Evolutionary conservation across 1,140 invertebrate genomes (phyloP), one percentile per base, ranked within the genome.

Genomic region (Tetramorium alpestre): DNA sequence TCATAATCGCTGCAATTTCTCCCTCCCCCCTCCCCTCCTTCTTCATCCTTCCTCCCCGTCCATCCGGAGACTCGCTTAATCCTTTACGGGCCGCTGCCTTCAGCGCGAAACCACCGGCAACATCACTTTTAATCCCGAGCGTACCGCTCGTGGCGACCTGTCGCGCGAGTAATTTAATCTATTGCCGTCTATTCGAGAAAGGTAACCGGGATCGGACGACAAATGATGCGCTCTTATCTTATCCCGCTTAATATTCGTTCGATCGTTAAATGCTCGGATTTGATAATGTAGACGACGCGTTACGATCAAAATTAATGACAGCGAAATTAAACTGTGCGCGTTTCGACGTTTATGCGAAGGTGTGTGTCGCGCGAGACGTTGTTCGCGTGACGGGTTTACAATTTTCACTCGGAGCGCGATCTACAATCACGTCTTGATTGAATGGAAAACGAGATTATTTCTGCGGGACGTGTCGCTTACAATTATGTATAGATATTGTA

Each of bases 1-100:
- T 62, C 80, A 54, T 72, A 73, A 65, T 56, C 65, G 62, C 81
- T 22, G 81, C 22, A 73, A 75, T 67, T 73, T 47, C 10, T 73
- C 38, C 10, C 25, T n/a, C 25, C 22, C 22, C 25, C 33, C 16
- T 16, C 16, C 11, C 47, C n/a, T 18, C 6, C n/a, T 38, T 1
- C 28, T 33, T 33, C 2, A 3, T 11, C 8, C 38, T 44, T 25
- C n/a, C 10, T 44, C 10, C 16, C 11, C 28, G n/a, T 18, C 4
- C 25, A 16, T 41, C 25, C 18, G 28, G 33, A 6, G 28, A 60
- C 25, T 56, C 64, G 13, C 33, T 72, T 82, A 82, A 33, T 82
- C 25, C 51, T 72, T 58, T 47, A 47, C 54, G 51, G 80, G 8
- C 49, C 65, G 62, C 47, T 80, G 44, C 16, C 64, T 70, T 70